These are phyloP conservation scores for Dryobotodes eremita DNA, from an alignment of 2,888 invertebrate species.

Conservation along the genomic window DNA sequence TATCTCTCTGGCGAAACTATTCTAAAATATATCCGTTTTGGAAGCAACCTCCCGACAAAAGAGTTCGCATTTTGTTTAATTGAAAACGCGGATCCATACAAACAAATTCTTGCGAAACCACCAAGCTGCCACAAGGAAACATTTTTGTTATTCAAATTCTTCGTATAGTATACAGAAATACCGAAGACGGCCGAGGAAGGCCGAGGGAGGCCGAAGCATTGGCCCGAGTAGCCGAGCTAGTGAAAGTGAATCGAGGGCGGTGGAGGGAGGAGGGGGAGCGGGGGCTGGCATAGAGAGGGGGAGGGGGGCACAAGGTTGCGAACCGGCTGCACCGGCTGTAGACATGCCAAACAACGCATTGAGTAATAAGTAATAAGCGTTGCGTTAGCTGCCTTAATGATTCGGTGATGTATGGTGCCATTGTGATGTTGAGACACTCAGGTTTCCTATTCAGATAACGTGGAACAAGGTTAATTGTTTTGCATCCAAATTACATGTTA, in stretches of 20 bases:
- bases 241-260: conserved; percentile 84
- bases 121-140: conserved; percentile 66
- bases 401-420: conserved; percentile 82
- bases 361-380: conserved; percentile 87
- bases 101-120: conserved; percentile 65
- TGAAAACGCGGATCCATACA: conserved; percentile 60
- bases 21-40: conserved; percentile 50
- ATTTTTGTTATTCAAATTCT: conserved; percentile 69
- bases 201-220: conserved; percentile 75
- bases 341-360: conserved; percentile 86
- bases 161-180: conserved; percentile 65
- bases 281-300: conserved; percentile 53
- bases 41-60: conserved; percentile 46
- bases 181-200: conserved; percentile 78
- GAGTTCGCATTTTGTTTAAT: conserved; percentile 53
- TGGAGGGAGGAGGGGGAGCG: conserved; percentile 61
- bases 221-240: conserved; percentile 78
- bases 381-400: conserved; percentile 83
- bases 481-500: conserved; percentile 54
- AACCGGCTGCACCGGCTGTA: conserved; percentile 84
- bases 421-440: conserved; percentile 73
- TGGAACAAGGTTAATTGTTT: conserved; percentile 66
- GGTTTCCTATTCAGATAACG: conserved; percentile 69
- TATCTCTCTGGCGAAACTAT: conserved; percentile 29
- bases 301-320: conserved; percentile 85